Percentiles rank a stretch among this genome's conserved stretches.
phyloP scores from a whole-genome alignment of 2,797 vertebrate species.

The Gambusia yucatana region DNA sequence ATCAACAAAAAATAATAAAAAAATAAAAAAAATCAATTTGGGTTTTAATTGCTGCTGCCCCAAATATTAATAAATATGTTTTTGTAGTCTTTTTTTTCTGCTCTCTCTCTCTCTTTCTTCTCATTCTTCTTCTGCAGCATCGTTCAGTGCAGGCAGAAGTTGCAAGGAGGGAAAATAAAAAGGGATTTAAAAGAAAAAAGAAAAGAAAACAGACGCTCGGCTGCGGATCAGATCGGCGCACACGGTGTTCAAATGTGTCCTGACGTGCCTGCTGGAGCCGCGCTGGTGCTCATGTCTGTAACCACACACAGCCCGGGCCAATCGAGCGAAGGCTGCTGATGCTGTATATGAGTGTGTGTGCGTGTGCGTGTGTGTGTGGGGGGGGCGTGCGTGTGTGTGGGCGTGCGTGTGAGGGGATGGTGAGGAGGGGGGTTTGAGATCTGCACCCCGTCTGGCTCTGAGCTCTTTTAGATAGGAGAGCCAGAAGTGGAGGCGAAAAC shows the following conservation, averaged over 20 bases:
- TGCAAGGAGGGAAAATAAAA: not conserved
- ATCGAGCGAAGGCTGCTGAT: slow-evolving; percentile 33
- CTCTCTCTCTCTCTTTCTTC: not conserved
- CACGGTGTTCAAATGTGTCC: slow-evolving; percentile 28
- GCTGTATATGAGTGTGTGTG: not conserved
- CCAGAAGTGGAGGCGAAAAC: slow-evolving; percentile 55
- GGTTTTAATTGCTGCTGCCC: slow-evolving; percentile 56
- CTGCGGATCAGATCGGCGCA: slow-evolving; percentile 2
- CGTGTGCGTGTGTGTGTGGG: too few species aligned
- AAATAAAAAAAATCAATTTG: slow-evolving; percentile 36
- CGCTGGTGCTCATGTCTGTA: slow-evolving; percentile 17
- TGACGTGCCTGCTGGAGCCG: slow-evolving; percentile 48
- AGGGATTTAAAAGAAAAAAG: not conserved
- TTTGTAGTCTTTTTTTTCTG: not conserved
- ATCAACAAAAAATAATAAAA: slow-evolving; percentile 23
- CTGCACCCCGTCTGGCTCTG: not conserved
- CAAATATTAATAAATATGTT: not conserved
- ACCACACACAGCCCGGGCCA: slow-evolving; percentile 1
- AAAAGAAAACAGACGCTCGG: not conserved
- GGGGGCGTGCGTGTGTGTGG: too few species aligned
- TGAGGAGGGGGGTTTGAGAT: slow-evolving; percentile 43
- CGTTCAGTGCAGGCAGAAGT: slow-evolving; percentile 19
- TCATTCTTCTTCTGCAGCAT: slow-evolving; percentile 12
- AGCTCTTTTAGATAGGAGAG: slow-evolving; percentile 54
- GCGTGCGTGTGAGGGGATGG: too few species aligned